Conservation (phyloP, 2,888 invertebrate genomes). For the Brenthis daphne region DNA sequence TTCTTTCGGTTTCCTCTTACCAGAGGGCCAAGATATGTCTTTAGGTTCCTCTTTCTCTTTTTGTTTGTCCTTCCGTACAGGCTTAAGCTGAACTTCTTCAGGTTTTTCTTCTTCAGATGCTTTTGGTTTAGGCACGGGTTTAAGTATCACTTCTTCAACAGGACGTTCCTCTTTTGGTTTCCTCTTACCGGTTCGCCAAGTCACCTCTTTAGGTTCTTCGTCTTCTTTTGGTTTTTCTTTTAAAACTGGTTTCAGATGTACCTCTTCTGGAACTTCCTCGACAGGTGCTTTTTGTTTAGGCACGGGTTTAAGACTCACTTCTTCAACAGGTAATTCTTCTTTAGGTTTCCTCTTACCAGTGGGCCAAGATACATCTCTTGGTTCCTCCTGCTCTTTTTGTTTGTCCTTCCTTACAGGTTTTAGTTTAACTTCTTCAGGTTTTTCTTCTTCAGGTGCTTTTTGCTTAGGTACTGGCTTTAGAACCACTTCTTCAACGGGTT, state of each 20-base stretch:
- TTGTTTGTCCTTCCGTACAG: conserved; percentile 40
- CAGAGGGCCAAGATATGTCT: conserved; percentile 53
- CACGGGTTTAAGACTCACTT: conserved; percentile 59
- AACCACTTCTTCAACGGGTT: conserved; percentile 68
- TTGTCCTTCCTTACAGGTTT: conserved; percentile 28
- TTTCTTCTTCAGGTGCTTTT: conserved; percentile 52
- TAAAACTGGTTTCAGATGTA: conserved; percentile 44
- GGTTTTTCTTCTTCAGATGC: conserved; percentile 56
- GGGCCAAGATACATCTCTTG: not conserved
- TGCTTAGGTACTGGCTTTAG: conserved; percentile 67
- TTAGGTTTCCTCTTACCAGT: not conserved
- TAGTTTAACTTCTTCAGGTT: conserved; percentile 55
- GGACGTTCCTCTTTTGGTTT: conserved; percentile 53
- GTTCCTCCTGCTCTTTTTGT: not conserved
- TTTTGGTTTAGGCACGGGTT: conserved; percentile 60
- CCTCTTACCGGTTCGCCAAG: conserved; percentile 58
- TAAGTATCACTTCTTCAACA: conserved; percentile 63
- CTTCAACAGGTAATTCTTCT: conserved; percentile 53
- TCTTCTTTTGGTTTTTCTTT: not conserved
- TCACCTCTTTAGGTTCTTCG: conserved; percentile 38
- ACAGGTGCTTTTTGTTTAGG: conserved; percentile 49
- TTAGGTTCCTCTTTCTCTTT: conserved; percentile 48
- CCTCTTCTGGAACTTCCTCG: conserved; percentile 44
- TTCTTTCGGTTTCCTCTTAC: conserved; percentile 52
- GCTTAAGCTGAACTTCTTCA: conserved; percentile 51